Conservation (phyloP, 2,797 vertebrate genomes). For the Tragelaphus oryx region DNA sequence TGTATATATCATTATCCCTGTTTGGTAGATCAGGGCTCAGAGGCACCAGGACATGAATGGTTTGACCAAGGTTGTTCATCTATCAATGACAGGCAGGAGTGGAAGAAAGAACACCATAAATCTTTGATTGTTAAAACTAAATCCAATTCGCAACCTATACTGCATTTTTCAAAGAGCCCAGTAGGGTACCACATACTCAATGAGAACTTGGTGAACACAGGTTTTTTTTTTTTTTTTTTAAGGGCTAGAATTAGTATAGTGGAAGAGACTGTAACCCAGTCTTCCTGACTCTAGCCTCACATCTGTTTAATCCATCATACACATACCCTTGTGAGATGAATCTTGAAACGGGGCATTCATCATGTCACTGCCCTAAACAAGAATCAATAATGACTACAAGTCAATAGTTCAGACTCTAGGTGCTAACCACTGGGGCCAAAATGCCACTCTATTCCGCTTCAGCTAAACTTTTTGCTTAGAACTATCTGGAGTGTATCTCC, state of each 20-base stretch:
- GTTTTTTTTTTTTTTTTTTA: background rate
- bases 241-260: background rate
- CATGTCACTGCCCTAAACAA: background rate
- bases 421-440: background rate
- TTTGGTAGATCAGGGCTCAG: constrained; percentile 56
- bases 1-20: background rate
- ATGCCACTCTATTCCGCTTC: background rate
- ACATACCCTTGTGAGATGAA: background rate
- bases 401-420: background rate
- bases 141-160: background rate
- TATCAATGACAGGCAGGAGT: constrained; percentile 26
- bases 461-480: background rate
- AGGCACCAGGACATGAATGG: constrained; percentile 12
- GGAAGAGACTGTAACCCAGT: background rate
- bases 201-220: background rate
- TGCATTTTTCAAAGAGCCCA: background rate
- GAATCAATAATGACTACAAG: background rate
- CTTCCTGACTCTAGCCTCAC: background rate
- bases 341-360: background rate
- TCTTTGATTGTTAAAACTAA: background rate
- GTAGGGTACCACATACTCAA: background rate
- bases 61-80: constrained; percentile 40
- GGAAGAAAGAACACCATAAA: constrained; percentile 36
- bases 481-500: no score
- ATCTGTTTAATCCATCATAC: background rate